Percentiles rank a stretch among this genome's conserved stretches.
Evolutionary conservation across 2,113 vertebrate genomes (phyloP).

Genomic region (Ceratotherium simum): DNA sequence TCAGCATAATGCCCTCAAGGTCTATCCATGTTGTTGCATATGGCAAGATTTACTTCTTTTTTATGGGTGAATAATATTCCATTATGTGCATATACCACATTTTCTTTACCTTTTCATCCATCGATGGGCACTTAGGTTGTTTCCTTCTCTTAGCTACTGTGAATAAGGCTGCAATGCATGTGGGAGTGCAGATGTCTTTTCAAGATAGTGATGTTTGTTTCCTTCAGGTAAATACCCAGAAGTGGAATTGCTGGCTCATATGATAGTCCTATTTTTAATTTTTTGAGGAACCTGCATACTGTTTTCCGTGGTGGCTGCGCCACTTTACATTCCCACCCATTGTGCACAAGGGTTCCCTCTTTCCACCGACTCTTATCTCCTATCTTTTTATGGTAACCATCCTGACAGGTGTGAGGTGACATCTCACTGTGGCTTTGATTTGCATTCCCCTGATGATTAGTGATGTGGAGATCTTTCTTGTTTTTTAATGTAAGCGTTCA

Average conservation of each 20-base stretch:
- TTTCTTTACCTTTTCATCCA: not conserved
- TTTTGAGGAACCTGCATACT: too few relatives aligned
- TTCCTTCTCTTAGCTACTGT: not conserved
- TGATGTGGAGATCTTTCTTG: not conserved
- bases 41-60: not conserved
- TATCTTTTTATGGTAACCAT: not conserved
- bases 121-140: not conserved
- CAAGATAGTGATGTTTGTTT: not conserved
- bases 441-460: not conserved
- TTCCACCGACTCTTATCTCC: too few relatives aligned
- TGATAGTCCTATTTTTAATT: not conserved
- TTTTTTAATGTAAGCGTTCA: not conserved
- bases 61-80: not conserved
- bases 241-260: not conserved
- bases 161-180: not conserved
- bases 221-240: not conserved
- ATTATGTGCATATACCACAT: not conserved
- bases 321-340: not conserved
- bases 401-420: too few relatives aligned
- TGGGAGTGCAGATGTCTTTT: fast-evolving
- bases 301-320: not conserved
- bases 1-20: not conserved
- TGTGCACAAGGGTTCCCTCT: too few relatives aligned
- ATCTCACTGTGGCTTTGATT: too few relatives aligned
- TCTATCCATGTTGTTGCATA: not conserved